Evolutionary conservation across 2,797 vertebrate species (phyloP), one percentile per base, ranked within the genome.

Genomic region (Syncerus caffer): DNA sequence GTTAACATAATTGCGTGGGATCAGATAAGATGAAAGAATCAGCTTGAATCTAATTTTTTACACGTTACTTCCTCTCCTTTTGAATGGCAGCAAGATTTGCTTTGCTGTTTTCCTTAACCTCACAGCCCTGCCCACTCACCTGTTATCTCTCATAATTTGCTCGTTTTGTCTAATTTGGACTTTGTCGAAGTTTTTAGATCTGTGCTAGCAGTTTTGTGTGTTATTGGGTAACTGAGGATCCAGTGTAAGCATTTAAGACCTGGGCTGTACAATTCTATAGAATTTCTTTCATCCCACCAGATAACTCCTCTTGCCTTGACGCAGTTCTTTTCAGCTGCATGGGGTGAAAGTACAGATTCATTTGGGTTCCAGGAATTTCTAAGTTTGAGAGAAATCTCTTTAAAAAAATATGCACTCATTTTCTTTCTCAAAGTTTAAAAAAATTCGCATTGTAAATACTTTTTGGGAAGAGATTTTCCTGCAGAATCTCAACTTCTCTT

Each of bases 121-220:
- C 21, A 25, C 38, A 86, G 34, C 17, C 31, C 21, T 76, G 31
- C 87, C 94, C 74, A 58, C 34, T 94, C 23, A 55, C 29, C 88
- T 91, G 89, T 34, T 93, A 58, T 15, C 58, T 86, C 87, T 96
- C 38, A 45, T 74, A 83, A 50, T 90, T 84, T 86, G 92, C 25
- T 95, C n/a, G 23, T 90, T 96, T 96, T 96, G 76, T 97, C 45
- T 90, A 91, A 97, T 19, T 34, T 96, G 80, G 83, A 62, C 42
- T 97, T 96, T 97, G 76, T 96, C 55, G 78, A 55, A 90, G 82
- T 85, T 85, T 97, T 85, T 86, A 92, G 17, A 38, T 95, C 12
- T 86, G 50, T 64, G n/a, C 25, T 64, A 74, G 67, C 71, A 60
- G 11, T 89, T 95, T 79, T 90, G 50, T 23, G 1, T 85, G 60